Base-by-base conservation (phyloP, 2,888 invertebrate genomes). In the Oscheius sp. region DNA sequence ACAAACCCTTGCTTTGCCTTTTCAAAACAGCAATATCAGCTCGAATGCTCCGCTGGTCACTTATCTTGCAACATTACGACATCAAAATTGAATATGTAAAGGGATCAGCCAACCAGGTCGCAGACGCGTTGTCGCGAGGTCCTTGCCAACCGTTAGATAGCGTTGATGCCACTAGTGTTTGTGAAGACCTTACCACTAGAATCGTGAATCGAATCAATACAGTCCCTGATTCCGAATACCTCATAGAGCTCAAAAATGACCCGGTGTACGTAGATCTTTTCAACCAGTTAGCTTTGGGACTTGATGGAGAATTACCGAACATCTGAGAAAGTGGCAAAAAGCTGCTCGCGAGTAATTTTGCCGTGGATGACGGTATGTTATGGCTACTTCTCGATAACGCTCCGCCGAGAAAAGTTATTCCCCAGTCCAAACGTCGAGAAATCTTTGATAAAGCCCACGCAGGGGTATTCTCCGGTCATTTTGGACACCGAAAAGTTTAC, bases 101-200 rank as follows among this genome's bases (percentile, higher is more conserved):
- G 21, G 21, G 21, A 21, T 21, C 21, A 21, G 21, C 21, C 21
- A 21, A 21, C 21, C 21, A 21, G 21, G 73, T 78, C 0, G 71
- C 74, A 5, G 78, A 78, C 51, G 76, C 78, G 10, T 48, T 78
- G 5, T 66, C 72, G 1, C 62, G 77, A 1, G 74, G 72, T 21
- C 9, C 5, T 51, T n/a, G 9, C 37, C 21, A 11, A 33, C 53
- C 13, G 35, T 13, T 35, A 21, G 21, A 21, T 21, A 57, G 53
- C 50, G n/a, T n/a, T 2, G 13, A 29, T 21, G 33, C 9, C 51
- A 70, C n/a, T 2, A 35, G 35, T 7, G 13, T 13, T 7, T n/a
- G 21, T 57, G 57, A 57, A 21, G 57, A 57, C 57, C 21, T 57
- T 9, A 21, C 57, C 7, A 7, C 10, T 7, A 21, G 9, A 10